Evolutionary conservation across 2,888 invertebrate species (phyloP), one percentile per base, ranked within the genome.

Genomic region (Cremastinae sp.): DNA sequence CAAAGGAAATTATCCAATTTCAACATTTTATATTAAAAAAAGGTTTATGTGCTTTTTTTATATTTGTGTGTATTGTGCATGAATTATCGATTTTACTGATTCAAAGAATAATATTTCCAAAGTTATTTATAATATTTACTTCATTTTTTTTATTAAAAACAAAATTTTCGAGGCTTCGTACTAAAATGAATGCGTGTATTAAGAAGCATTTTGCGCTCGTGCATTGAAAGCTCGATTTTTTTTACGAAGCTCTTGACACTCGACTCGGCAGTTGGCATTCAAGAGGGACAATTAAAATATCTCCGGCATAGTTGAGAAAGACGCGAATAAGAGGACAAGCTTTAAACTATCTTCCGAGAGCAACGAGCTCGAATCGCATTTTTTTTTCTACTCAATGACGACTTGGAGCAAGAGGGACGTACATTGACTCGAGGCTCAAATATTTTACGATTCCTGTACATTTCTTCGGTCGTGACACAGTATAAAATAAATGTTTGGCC

Each of bases 261-360:
- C 81, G 70, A 65, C 64, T 55, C 43, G 55, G 55, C 53, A 43
- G 59, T 39, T 78, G 79, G 83, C 85, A 86, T 86, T 84, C 28
- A 83, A 84, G 83, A 71, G 80, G 83, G 86, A 87, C 86, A 87
- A 87, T 87, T 87, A 86, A 87, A 87, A 87, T 87, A 86, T 86
- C 85, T 87, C 81, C 78, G 84, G 81, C 84, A 81, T 83, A 84
- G 82, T 80, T 47, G 66, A 66, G 71, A 51, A 62, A 65, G 75
- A 66, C 47, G 65, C 9, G 71, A 70, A 55, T 51, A 35, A 74
- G 73, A 59, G 69, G 62, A 68, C 68, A 69, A 72, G 72, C 59
- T 53, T 45, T 56, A 59, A 20, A 18, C 43, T 37, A 47, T 59
- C 55, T 43, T 61, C 62, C 45, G 28, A 4, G 59, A 37, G 45